These are phyloP conservation scores for Drosophila tropicalis DNA, from an alignment of 1,140 invertebrate species.

Conservation along the genomic window DNA sequence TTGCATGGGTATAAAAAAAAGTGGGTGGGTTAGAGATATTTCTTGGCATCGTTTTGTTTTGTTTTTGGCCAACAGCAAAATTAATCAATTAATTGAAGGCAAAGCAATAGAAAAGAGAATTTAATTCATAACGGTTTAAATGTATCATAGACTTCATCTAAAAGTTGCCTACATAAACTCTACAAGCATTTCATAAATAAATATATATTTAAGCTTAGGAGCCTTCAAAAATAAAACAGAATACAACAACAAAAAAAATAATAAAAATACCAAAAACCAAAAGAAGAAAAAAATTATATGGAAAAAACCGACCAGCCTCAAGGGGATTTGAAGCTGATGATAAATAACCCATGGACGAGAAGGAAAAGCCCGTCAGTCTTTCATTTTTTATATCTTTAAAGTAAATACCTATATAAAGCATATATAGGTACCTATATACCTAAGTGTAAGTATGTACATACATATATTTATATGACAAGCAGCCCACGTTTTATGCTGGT, in stretches of 20 bases:
- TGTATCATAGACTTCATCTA: slow-evolving; percentile 1
- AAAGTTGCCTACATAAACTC: slow-evolving; percentile 1
- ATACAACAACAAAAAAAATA: background rate
- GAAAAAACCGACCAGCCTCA: slow-evolving; percentile 8
- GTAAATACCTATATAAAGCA: slow-evolving; percentile 19
- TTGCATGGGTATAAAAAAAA: too few relatives aligned
- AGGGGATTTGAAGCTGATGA: slow-evolving; percentile 29
- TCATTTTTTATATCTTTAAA: slow-evolving; percentile 8
- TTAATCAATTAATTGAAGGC: too few relatives aligned
- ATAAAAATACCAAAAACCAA: slow-evolving; percentile 1
- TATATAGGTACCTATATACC: slow-evolving; percentile 13
- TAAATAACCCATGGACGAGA: slow-evolving; percentile 38
- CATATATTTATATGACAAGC: slow-evolving; percentile 41
- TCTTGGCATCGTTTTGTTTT: too few relatives aligned
- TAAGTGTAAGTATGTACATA: background rate
- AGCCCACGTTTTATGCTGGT: slow-evolving; percentile 30
- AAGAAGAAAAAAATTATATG: background rate
- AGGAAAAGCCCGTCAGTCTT: slow-evolving; percentile 12
- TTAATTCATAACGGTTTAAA: background rate
- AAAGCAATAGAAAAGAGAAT: too few relatives aligned
- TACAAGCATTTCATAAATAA: background rate
- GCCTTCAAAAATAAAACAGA: background rate
- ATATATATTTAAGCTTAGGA: background rate
- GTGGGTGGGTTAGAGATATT: too few relatives aligned
- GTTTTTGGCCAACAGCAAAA: too few relatives aligned